A percentile compares a stretch with the other conserved stretches of the same genome.
Conservation (phyloP, 1,140 invertebrate genomes). For the honey bee (Apis mellifera) region DNA sequence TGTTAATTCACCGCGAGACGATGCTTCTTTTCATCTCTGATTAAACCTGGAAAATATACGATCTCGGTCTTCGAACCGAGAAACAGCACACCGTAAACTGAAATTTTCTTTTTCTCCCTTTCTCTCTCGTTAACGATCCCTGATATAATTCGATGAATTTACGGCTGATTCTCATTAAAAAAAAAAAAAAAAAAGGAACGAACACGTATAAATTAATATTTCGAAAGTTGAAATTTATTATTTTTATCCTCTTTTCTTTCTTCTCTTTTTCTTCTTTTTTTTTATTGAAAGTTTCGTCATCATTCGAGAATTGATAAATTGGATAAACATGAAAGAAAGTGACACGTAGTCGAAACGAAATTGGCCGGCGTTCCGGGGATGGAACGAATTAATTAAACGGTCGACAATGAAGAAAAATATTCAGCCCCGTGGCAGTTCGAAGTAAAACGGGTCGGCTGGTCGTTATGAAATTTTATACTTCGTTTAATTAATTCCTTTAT, state of each 20-base stretch:
- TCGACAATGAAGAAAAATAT: conserved; percentile 41
- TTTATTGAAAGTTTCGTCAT: not conserved
- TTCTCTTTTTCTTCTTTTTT: not conserved
- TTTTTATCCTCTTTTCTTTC: not conserved
- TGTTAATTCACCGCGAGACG: conserved; percentile 47
- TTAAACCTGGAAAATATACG: conserved; percentile 41
- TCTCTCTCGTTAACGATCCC: conserved; percentile 23
- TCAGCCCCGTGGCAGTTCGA: conserved; percentile 19
- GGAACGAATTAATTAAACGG: conserved; percentile 42
- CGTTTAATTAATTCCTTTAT: conserved; percentile 38
- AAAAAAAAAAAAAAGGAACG: too few species aligned
- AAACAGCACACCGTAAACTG: not conserved
- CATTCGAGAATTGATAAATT: conserved; percentile 1
- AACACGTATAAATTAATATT: not conserved
- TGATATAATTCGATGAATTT: conserved; percentile 17
- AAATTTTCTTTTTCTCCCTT: not conserved
- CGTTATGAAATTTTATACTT: conserved; percentile 39
- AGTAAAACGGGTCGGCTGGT: not conserved
- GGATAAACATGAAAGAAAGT: conserved; percentile 12
- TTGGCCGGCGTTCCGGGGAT: conserved; percentile 16
- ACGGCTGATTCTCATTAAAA: conserved; percentile 15
- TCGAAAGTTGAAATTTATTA: not conserved
- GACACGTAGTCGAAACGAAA: conserved; percentile 25
- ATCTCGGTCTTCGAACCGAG: not conserved
- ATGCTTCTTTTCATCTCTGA: conserved; percentile 51